Evolutionary conservation across 2,797 vertebrate species (phyloP).

Genomic region (Valencia hispanica): DNA sequence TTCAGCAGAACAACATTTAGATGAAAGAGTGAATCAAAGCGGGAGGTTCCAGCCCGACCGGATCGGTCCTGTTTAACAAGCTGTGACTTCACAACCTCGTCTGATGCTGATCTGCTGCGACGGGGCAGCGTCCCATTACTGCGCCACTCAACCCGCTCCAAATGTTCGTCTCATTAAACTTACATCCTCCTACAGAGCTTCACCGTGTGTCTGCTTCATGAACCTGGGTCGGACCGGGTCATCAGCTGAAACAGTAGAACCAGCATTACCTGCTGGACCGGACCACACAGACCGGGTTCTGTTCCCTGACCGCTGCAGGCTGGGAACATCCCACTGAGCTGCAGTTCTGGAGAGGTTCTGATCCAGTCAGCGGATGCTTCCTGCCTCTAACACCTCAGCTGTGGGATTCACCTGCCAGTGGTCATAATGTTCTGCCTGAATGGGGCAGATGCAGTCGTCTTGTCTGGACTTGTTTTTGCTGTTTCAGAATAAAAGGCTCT

Average conservation of each 20-base stretch:
- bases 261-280: too few species aligned
- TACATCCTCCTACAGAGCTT: conserved; percentile 27
- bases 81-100: conserved; percentile 19
- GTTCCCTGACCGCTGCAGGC: too few species aligned
- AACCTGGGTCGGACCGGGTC: too few species aligned
- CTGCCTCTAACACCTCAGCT: too few species aligned
- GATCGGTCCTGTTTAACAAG: background rate
- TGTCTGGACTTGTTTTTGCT: background rate
- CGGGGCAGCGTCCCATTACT: conserved; percentile 44
- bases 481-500: background rate
- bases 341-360: too few species aligned
- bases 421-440: conserved; percentile 1
- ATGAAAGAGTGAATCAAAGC: background rate
- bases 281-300: too few species aligned
- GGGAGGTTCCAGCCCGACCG: too few species aligned
- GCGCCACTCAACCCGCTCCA: conserved; percentile 42
- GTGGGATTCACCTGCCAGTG: background rate
- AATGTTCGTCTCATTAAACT: conserved; percentile 66
- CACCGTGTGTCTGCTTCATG: background rate
- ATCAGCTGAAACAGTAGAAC: too few species aligned
- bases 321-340: too few species aligned
- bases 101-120: conserved; percentile 43
- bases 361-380: too few species aligned
- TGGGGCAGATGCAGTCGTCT: background rate
- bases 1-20: conserved; percentile 1